phyloP scores from a whole-genome alignment of 2,797 vertebrate species.

The Chloroceryle amazona region DNA sequence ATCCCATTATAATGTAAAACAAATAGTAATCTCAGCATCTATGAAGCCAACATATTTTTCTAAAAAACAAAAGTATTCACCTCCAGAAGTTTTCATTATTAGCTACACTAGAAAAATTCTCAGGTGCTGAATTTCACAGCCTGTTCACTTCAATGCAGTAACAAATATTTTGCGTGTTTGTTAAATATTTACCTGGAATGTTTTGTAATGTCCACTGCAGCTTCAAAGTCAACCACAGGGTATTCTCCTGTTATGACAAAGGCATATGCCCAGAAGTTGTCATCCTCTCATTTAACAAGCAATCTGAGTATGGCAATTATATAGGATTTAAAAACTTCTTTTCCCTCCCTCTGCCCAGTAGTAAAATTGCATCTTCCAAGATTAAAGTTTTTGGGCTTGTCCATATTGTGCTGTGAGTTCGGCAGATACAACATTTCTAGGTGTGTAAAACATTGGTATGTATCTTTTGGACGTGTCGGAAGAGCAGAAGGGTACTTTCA shows the following conservation, averaged over 20 bases:
- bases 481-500: background rate
- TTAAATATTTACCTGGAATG: background rate
- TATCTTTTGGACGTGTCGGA: background rate
- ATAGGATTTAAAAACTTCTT: background rate
- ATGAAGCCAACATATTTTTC: background rate
- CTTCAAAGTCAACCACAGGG: background rate
- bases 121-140: background rate
- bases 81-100: background rate
- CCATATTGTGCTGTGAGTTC: background rate
- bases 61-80: background rate
- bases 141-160: background rate
- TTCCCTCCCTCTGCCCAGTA: fast-evolving
- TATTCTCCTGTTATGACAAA: background rate
- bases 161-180: background rate
- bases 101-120: background rate
- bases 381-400: background rate
- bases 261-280: background rate
- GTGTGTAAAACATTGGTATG: background rate
- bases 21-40: background rate
- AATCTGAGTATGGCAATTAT: background rate
- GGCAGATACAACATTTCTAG: background rate
- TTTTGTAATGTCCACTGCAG: background rate
- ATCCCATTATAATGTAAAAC: background rate
- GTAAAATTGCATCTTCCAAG: background rate
- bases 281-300: background rate